Evolutionary conservation across 2,113 vertebrate genomes (phyloP), one percentile per base, ranked within the genome.

Genomic region (Crotalus viridis): DNA sequence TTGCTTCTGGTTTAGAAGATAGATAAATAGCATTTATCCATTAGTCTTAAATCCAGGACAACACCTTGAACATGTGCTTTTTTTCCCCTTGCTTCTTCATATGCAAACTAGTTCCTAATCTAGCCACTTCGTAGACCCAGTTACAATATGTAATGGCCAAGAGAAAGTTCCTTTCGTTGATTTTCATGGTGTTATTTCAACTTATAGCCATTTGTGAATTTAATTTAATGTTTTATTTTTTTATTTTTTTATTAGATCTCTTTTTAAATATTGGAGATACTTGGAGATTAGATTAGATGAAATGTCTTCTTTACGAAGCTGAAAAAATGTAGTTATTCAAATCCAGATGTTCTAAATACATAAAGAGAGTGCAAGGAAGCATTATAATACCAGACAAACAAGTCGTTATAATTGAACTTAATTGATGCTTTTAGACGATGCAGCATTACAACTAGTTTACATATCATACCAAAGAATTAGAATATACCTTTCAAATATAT

Each of bases 371-470:
- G 87, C 94, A 93, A 92, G 81, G 0, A 94, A 69, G 94, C 94
- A 96, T 93, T 94, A 59, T 1, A 51, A 94, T 93, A 93, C 94
- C 94, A 95, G 94, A 91, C 96, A 96, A 94, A 94, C 90, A 95
- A 95, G 93, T 94, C 97, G 93, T 96, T 96, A 93, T 95, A 96
- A 95, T 93, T 94, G 93, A 59, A 95, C 92, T 94, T 95, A 96
- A 96, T 96, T 97, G 96, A 95, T 51, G 88, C 94, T 94, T 94
- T 95, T 93, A 85, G 93, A 94, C 95, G 94, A 95, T 97, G 94
- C 95, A 96, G 94, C 95, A 94, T 95, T 95, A 96, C 95, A 96
- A 94, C 93, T 95, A 95, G 87, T 90, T 86, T 69, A 88, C 92
- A 89, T 90, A 93, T 93, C 94, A 95, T 94, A 87, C 69, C 91